Percentiles rank a stretch among this genome's conserved stretches.
phyloP scores from a whole-genome alignment of 2,113 vertebrate genomes.

The Hippocampus zosterae region DNA sequence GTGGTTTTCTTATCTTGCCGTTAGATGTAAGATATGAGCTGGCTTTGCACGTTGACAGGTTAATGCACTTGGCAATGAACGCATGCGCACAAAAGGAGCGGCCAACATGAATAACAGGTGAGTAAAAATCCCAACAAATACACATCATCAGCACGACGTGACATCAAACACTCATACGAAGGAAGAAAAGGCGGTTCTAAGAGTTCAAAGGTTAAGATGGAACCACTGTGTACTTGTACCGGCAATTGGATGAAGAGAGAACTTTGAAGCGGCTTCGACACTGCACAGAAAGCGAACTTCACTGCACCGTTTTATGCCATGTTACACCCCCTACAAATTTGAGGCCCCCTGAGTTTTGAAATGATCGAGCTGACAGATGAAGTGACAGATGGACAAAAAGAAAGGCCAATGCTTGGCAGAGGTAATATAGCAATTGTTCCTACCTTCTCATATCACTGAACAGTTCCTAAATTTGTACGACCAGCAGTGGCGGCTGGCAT shows the following conservation, averaged over 20 bases:
- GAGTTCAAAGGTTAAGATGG: not conserved
- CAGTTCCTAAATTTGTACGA: not conserved
- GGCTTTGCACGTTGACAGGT: constrained; percentile 44
- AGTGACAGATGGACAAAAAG: constrained; percentile 1
- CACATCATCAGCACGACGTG: constrained; percentile 3
- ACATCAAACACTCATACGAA: not conserved
- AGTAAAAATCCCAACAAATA: constrained; percentile 22
- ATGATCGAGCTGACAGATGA: constrained; percentile 1
- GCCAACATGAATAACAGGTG: constrained; percentile 3
- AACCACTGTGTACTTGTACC: not conserved
- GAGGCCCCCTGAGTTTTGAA: not conserved
- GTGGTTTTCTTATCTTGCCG: constrained; percentile 63
- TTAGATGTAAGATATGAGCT: constrained; percentile 60
- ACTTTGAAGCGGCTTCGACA: not conserved
- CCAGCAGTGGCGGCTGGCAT: not conserved
- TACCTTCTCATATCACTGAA: not conserved
- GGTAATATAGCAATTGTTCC: constrained; percentile 1
- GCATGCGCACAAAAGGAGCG: not conserved
- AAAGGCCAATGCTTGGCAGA: constrained; percentile 1
- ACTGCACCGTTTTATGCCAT: not conserved
- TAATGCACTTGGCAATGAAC: constrained; percentile 43
- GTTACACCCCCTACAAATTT: not conserved
- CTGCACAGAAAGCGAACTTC: not conserved
- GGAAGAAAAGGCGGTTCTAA: not conserved
- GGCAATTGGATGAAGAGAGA: not conserved